Evolutionary conservation across 30 jellyfish, hydroid and myxozoan genomes (phyloP).

Genomic region (Rhopilema esculentum): DNA sequence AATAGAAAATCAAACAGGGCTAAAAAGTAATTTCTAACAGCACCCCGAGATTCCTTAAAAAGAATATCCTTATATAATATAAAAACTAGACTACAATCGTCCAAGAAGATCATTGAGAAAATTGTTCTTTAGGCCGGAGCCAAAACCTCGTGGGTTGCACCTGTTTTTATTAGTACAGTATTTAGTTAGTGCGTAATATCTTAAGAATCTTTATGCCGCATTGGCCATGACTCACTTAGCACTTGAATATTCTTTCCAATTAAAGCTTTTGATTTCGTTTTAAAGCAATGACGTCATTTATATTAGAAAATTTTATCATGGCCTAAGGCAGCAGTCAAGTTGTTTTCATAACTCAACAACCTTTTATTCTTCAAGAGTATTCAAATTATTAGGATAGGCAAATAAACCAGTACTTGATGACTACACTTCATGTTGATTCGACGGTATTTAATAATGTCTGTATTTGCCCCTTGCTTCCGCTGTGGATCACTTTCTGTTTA

Average conservation of each 20-base stretch:
- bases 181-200: not conserved
- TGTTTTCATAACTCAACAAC: not conserved
- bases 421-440: not conserved
- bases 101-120: not conserved
- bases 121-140: not conserved
- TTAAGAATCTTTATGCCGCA: not conserved
- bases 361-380: not conserved
- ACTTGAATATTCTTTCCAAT: not conserved
- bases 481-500: not conserved
- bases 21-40: too few relatives aligned
- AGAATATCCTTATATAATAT: too few relatives aligned
- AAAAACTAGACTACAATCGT: not conserved
- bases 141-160: not conserved
- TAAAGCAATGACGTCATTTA: not conserved
- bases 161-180: not conserved
- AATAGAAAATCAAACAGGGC: too few relatives aligned
- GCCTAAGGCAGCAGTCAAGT: too few relatives aligned
- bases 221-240: not conserved
- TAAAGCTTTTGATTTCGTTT: not conserved
- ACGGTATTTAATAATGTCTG: constrained; percentile 20
- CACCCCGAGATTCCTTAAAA: too few relatives aligned
- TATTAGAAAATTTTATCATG: too few relatives aligned
- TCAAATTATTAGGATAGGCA: not conserved
- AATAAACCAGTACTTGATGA: constrained; percentile 3
- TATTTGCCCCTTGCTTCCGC: constrained; percentile 50